Evolutionary conservation across 2,888 invertebrate genomes (phyloP), one percentile per base, ranked within the genome.

Genomic region (Sphaerophoria rueppellii): DNA sequence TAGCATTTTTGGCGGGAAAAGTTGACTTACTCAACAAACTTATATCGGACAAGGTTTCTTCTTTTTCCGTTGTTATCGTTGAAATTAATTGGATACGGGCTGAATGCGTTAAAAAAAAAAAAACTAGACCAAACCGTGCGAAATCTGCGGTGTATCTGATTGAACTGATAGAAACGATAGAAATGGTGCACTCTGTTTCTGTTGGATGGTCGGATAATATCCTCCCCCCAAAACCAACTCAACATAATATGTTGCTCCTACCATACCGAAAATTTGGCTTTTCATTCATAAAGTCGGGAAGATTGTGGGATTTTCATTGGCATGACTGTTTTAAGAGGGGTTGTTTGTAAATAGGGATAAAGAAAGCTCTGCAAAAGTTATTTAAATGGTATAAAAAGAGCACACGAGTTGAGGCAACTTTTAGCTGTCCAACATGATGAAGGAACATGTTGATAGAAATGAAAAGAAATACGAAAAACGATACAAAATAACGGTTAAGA

Each of bases 251-350:
- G 55, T 57, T 73, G 48, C 80, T 81, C 81, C 69, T 65, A 57
- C 73, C 80, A 63, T 43, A 60, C 67, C 72, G 60, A 81, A 72
- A 69, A 16, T 72, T 43, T 55, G 55, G 57, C 65, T 75, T 74
- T 83, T 72, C 83, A 82, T 82, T 82, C 83, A 83, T 83, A 60
- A 80, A 75, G 71, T 83, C 75, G 54, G 50, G 60, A 72, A 83
- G 75, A 79, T 55, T 83, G 63, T 54, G 65, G 40, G 46, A 58
- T 16, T 43, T 32, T 16, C 48, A 40, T 9, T 65, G 48, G 12
- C 37, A 24, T 24, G 24, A 24, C 24, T 24, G 24, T 24, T 24
- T 24, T 2, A 24, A 24, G 24, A 24, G 24, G 24, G 24, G 24
- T 2, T 24, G 1, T 24, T 24, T 24, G 24, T 24, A 24, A 46